Base-by-base conservation (phyloP, 2,113 vertebrate species). In the Otis tarda region DNA sequence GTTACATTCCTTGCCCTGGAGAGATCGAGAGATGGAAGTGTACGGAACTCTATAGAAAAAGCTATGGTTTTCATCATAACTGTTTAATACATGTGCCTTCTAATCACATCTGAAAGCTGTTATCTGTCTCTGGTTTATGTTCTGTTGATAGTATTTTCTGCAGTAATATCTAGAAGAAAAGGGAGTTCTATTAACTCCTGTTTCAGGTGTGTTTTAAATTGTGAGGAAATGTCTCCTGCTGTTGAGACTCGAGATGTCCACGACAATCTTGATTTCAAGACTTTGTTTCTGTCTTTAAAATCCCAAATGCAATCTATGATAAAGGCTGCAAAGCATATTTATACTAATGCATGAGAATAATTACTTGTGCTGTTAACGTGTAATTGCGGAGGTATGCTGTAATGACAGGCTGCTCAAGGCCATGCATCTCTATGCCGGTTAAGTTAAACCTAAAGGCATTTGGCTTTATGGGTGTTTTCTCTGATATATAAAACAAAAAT, bases 201-300 rank as follows among this genome's bases (percentile, higher is more conserved):
- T 23, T 73, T 60, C 2, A 0, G 77, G 67, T 28, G 67, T 82
- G 33, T 5, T 93, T 78, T 53, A 30, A 85, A 57, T 49, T 52
- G 56, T 56, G 88, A 88, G 85, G 71, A 92, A 12, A 20, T 33
- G 19, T 39, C 35, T 92, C 64, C 64, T 63, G 70, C 49, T 85
- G 59, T 27, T 86, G 16, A 56, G 61, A 74, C 28, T 56, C 0
- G 1, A 67, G 76, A 60, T 0, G 1, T 59, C 47, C 5, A 1
- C 7, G 33, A 11, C 21, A 63, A 10, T 8, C 37, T 3, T 37
- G 31, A 52, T 52, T 41, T 84, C 64, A 49, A 0, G 53, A 28
- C 49, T 59, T 56, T 43, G 41, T 43, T 43, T 43, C 41, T 15
- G 41, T 43, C 41, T 43, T 43, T 43, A 15, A 43, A 43, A 43